Evolutionary conservation across 2,797 vertebrate genomes (phyloP), one percentile per base, ranked within the genome.

Genomic region (Ptychadena robeensis): DNA sequence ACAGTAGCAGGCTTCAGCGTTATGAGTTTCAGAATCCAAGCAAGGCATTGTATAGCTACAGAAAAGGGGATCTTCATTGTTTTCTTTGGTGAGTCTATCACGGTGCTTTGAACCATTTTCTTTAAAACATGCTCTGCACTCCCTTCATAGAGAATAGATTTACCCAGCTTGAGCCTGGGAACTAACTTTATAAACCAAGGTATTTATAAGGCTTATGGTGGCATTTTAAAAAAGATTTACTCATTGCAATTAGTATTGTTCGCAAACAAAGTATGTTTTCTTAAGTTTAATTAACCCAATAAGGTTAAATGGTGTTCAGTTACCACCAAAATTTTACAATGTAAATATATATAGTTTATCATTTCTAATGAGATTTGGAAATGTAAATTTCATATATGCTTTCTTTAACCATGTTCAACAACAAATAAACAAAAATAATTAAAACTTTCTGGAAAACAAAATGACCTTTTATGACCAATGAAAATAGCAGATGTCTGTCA

Each of bases 21-120:
- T 69, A 74, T 79, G 37, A 34, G 37, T 71, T 82, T 77, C 40
- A 65, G 68, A 77, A 63, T 57, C 30, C 22, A 65, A 34, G 30
- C 12, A 61, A 69, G 22, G 3, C 67, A 77, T 71, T 82, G 66
- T 76, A 31, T 32, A 18, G 22, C 48, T 38, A 44, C 9, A 76
- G 14, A 82, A 70, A 38, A 25, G 32, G 18, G 37, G 63, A 76
- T 61, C 64, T 34, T 67, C 27, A 69, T 76, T 82, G 65, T 63
- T 75, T 82, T 63, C 48, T 66, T n/a, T 81, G 25, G 28, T 73
- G 10, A 53, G 38, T 78, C 75, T 48, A 67, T 67, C 22, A 78
- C 75, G 53, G 37, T 34, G 37, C 73, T 76, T 76, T 76, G 59
- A 76, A 38, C 73, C 10, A 25, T 48, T 77, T 25, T 67, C 31